Percentiles rank a stretch among this genome's conserved stretches.
Conservation (phyloP, 2,113 vertebrate species). For the Sialia sialis region DNA sequence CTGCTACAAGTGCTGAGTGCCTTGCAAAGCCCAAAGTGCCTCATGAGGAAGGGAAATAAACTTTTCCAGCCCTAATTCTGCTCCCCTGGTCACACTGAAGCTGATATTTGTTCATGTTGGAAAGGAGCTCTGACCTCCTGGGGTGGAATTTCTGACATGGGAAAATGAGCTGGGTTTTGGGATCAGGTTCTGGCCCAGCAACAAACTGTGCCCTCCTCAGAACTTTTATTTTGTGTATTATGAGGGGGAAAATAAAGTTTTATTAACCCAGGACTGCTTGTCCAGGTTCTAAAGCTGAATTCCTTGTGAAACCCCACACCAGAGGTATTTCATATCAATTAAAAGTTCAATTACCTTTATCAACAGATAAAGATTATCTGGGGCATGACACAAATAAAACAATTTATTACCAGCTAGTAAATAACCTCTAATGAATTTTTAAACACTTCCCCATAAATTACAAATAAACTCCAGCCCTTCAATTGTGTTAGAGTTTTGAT, state of each 20-base stretch:
- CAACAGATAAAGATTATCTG: neutral
- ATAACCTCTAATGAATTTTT: neutral
- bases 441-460: neutral
- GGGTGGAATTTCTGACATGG: neutral
- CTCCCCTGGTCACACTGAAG: neutral
- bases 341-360: neutral
- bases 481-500: neutral
- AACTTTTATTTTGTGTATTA: neutral
- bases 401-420: neutral
- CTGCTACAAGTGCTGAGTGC: neutral
- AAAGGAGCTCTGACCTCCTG: neutral
- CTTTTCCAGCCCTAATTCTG: neutral
- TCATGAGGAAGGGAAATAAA: neutral
- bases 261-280: neutral
- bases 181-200: neutral
- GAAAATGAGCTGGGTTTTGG: neutral
- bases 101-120: neutral
- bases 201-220: neutral
- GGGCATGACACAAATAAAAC: neutral
- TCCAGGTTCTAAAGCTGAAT: neutral
- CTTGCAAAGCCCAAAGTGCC: neutral
- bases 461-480: neutral
- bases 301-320: neutral
- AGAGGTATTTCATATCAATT: neutral
- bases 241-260: neutral